Conservation (phyloP, 2,113 vertebrate genomes). For the Phylloscopus trochiloides region DNA sequence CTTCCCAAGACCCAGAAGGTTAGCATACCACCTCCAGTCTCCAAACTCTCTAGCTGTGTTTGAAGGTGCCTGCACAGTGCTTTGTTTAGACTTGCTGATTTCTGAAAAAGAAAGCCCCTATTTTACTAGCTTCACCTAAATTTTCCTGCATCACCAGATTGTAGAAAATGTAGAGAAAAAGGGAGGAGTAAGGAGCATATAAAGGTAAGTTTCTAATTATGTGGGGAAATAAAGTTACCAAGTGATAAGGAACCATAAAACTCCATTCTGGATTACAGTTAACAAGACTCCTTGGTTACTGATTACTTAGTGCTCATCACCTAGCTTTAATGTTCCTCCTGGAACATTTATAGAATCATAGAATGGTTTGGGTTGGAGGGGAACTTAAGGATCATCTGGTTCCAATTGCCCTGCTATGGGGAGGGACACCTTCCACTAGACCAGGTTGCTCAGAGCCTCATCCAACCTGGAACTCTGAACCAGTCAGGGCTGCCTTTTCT, state of each 20-base stretch:
- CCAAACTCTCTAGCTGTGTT: neutral
- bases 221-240: neutral
- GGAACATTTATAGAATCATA: neutral
- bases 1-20: neutral
- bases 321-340: neutral
- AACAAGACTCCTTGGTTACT: neutral
- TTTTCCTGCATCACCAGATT: neutral
- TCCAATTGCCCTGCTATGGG: neutral
- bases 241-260: neutral
- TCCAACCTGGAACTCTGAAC: neutral
- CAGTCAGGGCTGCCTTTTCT: neutral
- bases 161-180: neutral
- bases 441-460: neutral
- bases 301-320: neutral
- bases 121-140: neutral
- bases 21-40: neutral
- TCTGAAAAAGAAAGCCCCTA: neutral
- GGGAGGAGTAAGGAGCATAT: neutral
- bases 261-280: neutral
- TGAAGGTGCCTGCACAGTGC: neutral
- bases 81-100: constrained; percentile 4
- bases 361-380: neutral
- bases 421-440: neutral
- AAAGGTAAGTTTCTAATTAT: neutral
- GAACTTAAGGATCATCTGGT: neutral